A percentile compares a stretch with the other conserved stretches of the same genome.
phyloP scores from a whole-genome alignment of 2,797 vertebrate species.

The Anguilla obscura region DNA sequence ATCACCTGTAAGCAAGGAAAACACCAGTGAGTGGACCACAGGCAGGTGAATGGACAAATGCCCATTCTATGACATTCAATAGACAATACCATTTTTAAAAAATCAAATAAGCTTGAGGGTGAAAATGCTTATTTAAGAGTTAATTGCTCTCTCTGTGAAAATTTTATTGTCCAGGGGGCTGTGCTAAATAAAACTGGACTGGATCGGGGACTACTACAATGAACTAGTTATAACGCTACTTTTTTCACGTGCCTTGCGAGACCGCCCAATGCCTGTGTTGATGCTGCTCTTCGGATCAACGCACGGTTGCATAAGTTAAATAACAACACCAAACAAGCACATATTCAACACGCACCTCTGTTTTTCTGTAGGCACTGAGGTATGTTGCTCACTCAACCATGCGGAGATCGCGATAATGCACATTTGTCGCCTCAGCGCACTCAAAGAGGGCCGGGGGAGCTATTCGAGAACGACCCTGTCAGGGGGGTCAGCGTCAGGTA shows the following conservation, averaged over 20 bases:
- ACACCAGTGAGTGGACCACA: not conserved
- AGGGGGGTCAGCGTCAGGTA: constrained; percentile 42
- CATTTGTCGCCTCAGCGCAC: constrained; percentile 27
- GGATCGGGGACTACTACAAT: not conserved
- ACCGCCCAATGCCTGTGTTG: not conserved
- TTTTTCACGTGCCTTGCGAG: not conserved
- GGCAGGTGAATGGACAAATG: not conserved
- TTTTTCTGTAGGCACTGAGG: not conserved
- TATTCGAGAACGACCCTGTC: not conserved
- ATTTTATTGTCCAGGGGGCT: not conserved
- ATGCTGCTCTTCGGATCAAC: not conserved
- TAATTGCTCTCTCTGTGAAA: not conserved
- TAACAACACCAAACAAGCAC: not conserved
- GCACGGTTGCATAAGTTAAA: not conserved
- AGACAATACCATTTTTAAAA: not conserved
- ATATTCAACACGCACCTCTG: not conserved
- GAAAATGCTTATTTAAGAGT: not conserved
- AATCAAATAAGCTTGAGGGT: not conserved
- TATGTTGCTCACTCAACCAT: constrained; percentile 24
- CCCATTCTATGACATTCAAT: not conserved
- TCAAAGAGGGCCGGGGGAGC: constrained; percentile 5
- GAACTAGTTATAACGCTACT: not conserved
- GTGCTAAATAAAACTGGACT: not conserved
- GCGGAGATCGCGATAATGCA: constrained; percentile 35
- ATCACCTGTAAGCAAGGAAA: constrained; percentile 80